phyloP scores from a whole-genome alignment of 2,113 vertebrate species.

The Prunella fulvescens region DNA sequence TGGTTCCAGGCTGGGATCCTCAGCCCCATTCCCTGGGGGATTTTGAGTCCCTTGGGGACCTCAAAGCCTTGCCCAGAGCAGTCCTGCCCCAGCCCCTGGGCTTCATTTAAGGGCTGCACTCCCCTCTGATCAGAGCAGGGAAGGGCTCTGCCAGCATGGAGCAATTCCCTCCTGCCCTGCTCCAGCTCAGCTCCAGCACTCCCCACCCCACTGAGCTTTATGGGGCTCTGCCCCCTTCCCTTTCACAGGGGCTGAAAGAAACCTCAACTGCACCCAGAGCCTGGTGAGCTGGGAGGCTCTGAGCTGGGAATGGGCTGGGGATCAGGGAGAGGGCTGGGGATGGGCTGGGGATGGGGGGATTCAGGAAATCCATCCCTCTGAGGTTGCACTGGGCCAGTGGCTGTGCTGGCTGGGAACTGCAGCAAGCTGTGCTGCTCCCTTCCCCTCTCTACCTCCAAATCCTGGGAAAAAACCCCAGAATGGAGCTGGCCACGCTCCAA shows the following conservation, averaged over 20 bases:
- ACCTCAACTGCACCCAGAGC: not conserved
- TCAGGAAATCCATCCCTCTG: not conserved
- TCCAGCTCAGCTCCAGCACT: not conserved
- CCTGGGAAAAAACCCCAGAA: not conserved
- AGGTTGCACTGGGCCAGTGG: not conserved
- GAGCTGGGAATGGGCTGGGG: not conserved
- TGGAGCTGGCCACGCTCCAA: rapidly evolving
- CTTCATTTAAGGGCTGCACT: not conserved
- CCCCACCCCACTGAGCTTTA: not conserved
- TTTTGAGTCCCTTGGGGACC: not conserved
- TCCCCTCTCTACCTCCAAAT: not conserved
- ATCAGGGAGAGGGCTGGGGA: not conserved
- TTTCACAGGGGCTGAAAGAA: not conserved
- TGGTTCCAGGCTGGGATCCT: not conserved
- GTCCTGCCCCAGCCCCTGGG: not conserved
- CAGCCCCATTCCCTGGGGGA: not conserved
- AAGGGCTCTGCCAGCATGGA: not conserved
- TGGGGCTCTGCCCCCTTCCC: not conserved
- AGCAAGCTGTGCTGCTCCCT: not conserved
- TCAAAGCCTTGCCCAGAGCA: rapidly evolving
- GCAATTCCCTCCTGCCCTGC: not conserved
- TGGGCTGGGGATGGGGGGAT: not conserved
- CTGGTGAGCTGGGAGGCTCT: not conserved
- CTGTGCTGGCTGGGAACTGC: not conserved
- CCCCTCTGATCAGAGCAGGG: rapidly evolving